These are phyloP conservation scores for Vimba vimba DNA, from an alignment of 2,113 vertebrate species.

Conservation along the genomic window DNA sequence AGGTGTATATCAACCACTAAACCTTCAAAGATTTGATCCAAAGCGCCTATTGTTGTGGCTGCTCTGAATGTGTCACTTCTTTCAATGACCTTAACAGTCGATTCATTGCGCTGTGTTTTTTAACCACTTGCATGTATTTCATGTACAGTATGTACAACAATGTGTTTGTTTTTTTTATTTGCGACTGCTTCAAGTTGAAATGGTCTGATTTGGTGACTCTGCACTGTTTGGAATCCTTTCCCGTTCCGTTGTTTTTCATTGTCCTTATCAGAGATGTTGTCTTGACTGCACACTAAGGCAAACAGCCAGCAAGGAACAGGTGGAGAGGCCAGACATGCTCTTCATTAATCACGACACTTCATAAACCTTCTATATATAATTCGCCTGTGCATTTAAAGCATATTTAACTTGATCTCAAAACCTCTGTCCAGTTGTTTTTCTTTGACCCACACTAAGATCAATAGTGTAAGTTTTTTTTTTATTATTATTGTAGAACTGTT, in stretches of 20 bases:
- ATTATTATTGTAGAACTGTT: background rate
- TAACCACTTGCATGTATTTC: background rate
- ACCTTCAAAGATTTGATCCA: background rate
- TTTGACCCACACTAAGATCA: background rate
- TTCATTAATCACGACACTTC: slow-evolving; percentile 20
- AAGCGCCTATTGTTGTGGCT: background rate
- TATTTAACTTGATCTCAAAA: background rate
- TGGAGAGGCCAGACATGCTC: slow-evolving; percentile 13
- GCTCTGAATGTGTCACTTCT: background rate
- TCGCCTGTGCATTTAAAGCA: background rate
- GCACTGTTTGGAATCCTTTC: background rate
- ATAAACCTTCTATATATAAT: slow-evolving; percentile 37
- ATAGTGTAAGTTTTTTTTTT: background rate
- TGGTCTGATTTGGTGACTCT: background rate
- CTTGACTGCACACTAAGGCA: background rate
- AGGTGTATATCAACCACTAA: background rate
- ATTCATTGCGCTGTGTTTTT: background rate
- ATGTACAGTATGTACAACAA: background rate
- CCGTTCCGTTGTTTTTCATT: background rate
- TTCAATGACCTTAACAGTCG: background rate
- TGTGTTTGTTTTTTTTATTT: background rate
- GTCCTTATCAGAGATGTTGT: slow-evolving; percentile 18
- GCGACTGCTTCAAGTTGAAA: background rate
- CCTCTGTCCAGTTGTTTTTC: background rate
- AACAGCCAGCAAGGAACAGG: slow-evolving; percentile 11